Conservation (phyloP, 2,113 vertebrate genomes). For the Rostratula benghalensis region DNA sequence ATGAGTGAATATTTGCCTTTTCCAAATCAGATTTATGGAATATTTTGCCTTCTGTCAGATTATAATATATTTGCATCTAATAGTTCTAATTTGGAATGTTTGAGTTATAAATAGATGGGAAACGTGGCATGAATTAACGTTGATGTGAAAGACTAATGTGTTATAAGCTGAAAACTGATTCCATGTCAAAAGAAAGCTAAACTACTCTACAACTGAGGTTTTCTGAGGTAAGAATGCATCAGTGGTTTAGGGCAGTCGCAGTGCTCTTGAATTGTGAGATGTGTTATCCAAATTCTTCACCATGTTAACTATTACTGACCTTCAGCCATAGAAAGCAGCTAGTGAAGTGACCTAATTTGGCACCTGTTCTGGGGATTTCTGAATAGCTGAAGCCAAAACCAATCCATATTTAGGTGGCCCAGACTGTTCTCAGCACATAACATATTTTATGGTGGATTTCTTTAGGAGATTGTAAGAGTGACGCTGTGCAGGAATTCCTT, state of each 20-base stretch:
- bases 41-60: conserved; percentile 37
- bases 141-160: background rate
- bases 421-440: conserved; percentile 49
- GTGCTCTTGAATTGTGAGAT: background rate
- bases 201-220: background rate
- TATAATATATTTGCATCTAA: conserved; percentile 46
- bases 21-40: conserved; percentile 41
- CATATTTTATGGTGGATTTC: conserved; percentile 65
- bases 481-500: background rate
- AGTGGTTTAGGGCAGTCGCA: background rate
- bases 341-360: conserved; percentile 64
- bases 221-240: conserved; percentile 60
- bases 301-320: conserved; percentile 65
- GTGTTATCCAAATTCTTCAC: conserved; percentile 37
- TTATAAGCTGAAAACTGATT: background rate
- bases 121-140: conserved; percentile 18
- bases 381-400: conserved; percentile 64
- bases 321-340: conserved; percentile 68
- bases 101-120: conserved; percentile 44
- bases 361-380: conserved; percentile 73
- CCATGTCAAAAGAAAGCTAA: conserved; percentile 38
- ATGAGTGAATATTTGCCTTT: conserved; percentile 12
- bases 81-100: conserved; percentile 40
- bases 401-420: conserved; percentile 59
- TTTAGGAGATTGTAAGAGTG: conserved; percentile 33